Evolutionary conservation across 30 jellyfish, hydroid and myxozoan species (phyloP).

Genomic region (Pseudorhiza aurosa): DNA sequence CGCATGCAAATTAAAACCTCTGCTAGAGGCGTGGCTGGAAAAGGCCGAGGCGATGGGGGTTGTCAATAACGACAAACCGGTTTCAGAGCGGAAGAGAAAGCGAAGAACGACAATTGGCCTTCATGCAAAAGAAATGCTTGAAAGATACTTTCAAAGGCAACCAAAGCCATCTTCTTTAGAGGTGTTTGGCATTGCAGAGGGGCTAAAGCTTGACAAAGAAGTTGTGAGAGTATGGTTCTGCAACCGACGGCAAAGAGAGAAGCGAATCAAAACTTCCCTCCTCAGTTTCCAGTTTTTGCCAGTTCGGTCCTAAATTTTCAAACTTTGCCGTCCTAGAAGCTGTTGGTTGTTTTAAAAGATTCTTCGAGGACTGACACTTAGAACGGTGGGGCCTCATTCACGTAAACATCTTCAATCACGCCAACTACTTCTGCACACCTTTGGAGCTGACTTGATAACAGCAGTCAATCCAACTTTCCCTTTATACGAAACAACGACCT

Average conservation of each 20-base stretch:
- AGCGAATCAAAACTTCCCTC: slow-evolving; percentile 73
- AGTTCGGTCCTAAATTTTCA: slow-evolving; percentile 26
- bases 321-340: too few species aligned
- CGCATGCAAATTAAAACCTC: slow-evolving; percentile 81
- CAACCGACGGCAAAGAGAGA: slow-evolving; percentile 81
- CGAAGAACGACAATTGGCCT: slow-evolving; percentile 81
- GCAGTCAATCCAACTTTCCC: too few species aligned
- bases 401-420: too few species aligned
- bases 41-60: slow-evolving; percentile 87
- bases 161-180: slow-evolving; percentile 85
- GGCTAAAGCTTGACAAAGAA: slow-evolving; percentile 77
- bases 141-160: slow-evolving; percentile 79
- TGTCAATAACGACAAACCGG: slow-evolving; percentile 73
- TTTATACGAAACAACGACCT: too few species aligned
- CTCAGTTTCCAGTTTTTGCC: slow-evolving; percentile 67
- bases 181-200: slow-evolving; percentile 82
- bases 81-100: slow-evolving; percentile 77
- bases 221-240: slow-evolving; percentile 88
- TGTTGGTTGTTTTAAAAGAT: too few species aligned
- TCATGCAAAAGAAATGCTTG: slow-evolving; percentile 80
- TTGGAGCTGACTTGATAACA: too few species aligned
- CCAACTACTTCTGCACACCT: too few species aligned
- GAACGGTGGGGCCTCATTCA: too few species aligned
- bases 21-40: slow-evolving; percentile 81
- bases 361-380: too few species aligned